Evolutionary conservation across 2,888 invertebrate species (phyloP), one percentile per base, ranked within the genome.

Genomic region (Ischnura elegans): DNA sequence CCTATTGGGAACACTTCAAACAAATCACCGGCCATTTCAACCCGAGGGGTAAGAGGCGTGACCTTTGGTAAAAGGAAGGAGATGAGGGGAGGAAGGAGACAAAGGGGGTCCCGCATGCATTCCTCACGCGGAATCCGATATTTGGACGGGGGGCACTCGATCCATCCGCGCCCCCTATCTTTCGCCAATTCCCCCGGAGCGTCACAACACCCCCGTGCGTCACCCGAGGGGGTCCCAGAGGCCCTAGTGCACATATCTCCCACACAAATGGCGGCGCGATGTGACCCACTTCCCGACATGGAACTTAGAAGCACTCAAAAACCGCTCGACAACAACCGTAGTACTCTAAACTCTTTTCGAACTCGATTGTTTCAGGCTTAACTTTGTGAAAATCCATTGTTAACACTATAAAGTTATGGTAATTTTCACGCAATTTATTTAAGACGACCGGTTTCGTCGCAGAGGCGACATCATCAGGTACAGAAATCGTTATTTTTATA

Each of bases 91-190:
- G 61, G 10, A 76, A 76, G 29, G 66, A 76, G 16, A 0, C 29
- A 76, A 36, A 76, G 25, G n/a, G 8, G 51, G 36, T 76, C 36
- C 36, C 76, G 25, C 61, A 61, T 51, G 61, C 76, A 76, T 76
- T 76, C 76, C 76, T 36, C 76, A 76, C 76, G 76, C 36, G 76
- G 76, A 76, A 76, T 29, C 29, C 76, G 76, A 76, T 76, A 76
- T 36, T 36, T 2, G 76, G 76, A 76, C 76, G 76, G n/a, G n/a
- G n/a, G n/a, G 36, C 76, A 16, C 36, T 36, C 76, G 16, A 61
- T 25, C 61, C 61, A 61, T 61, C 25, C 25, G n/a, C 61, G 8
- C 61, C 61, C 25, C n/a, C 61, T 25, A 21, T 21, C 16, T 61
- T 25, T 61, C 61, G 6, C 47, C 47, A 10, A 47, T n/a, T n/a